Percentiles rank a stretch among this genome's conserved stretches.
phyloP scores from a whole-genome alignment of 2,888 invertebrate species.

The Zaprionus lineosus region DNA sequence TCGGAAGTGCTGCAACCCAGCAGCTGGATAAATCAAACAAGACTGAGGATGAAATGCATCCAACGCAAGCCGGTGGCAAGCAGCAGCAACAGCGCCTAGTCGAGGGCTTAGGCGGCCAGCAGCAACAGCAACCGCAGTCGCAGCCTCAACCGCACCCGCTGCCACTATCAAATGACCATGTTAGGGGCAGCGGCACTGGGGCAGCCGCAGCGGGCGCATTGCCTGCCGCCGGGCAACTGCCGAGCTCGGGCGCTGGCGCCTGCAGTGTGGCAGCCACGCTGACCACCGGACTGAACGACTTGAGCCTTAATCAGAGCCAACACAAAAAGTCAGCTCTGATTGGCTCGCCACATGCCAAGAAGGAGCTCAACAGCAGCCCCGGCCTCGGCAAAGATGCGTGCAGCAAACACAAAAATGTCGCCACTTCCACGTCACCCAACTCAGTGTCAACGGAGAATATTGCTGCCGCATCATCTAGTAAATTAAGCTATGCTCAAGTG shows the following conservation, averaged over 20 bases:
- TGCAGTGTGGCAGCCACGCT: constrained; percentile 82
- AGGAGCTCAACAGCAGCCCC: constrained; percentile 49
- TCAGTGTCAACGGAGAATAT: constrained; percentile 77
- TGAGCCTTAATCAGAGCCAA: constrained; percentile 66
- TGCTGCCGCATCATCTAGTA: constrained; percentile 67
- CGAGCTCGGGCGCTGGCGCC: constrained; percentile 68
- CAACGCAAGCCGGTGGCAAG: constrained; percentile 57
- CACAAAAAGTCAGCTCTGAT: constrained; percentile 74
- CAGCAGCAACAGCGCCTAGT: constrained; percentile 44
- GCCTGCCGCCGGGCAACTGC: constrained; percentile 24
- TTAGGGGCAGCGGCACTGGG: constrained; percentile 13
- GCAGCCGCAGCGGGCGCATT: constrained; percentile 13
- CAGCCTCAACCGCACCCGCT: constrained; percentile 14
- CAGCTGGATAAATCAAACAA: constrained; percentile 88
- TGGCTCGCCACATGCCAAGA: constrained; percentile 70
- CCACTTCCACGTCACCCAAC: constrained; percentile 75
- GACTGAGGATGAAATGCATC: constrained; percentile 84
- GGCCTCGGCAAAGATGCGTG: constrained; percentile 72
- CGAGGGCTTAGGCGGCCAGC: constrained; percentile 46
- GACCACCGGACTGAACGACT: constrained; percentile 83
- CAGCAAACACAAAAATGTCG: constrained; percentile 78
- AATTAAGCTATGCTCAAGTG: constrained; percentile 87
- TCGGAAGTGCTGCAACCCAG: constrained; percentile 67
- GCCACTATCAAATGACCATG: constrained; percentile 36
- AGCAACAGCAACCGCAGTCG: constrained; percentile 25